Percentiles rank a stretch among this genome's conserved stretches.
Conservation (phyloP, 2,888 invertebrate genomes). For the Tineola bisselliella region DNA sequence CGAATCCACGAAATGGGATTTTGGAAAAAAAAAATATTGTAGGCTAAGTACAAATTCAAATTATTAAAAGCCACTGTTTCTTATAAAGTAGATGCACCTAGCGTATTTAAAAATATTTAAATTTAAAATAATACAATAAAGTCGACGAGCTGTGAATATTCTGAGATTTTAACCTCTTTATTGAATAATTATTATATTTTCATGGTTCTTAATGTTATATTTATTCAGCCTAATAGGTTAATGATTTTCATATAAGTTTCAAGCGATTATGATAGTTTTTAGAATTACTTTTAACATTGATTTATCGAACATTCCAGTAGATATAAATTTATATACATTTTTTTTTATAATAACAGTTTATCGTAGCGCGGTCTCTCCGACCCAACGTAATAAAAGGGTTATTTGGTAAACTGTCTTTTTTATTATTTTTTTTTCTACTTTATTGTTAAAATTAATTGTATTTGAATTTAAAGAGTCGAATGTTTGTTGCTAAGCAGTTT, state of each 20-base stretch:
- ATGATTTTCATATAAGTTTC: not conserved
- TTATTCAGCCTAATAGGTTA: slow-evolving; percentile 46
- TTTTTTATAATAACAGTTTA: not conserved
- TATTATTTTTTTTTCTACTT: not conserved
- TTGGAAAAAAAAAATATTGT: slow-evolving; percentile 41
- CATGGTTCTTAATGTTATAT: not conserved
- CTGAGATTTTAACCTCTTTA: slow-evolving; percentile 68
- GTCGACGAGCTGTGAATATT: slow-evolving; percentile 68
- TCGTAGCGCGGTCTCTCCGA: not conserved
- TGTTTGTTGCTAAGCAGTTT: slow-evolving; percentile 47
- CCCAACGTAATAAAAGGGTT: not conserved
- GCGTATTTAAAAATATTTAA: slow-evolving; percentile 30
- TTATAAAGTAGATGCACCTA: slow-evolving; percentile 67
- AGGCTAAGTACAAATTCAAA: slow-evolving; percentile 67
- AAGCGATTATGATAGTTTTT: not conserved
- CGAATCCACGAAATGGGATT: slow-evolving; percentile 5
- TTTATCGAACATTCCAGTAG: not conserved
- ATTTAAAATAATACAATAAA: slow-evolving; percentile 51
- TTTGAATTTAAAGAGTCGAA: not conserved
- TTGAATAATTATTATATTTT: slow-evolving; percentile 27
- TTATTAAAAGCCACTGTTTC: slow-evolving; percentile 65
- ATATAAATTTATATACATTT: not conserved
- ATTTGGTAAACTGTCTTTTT: not conserved
- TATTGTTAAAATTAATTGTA: not conserved
- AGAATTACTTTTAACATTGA: not conserved